A percentile compares a stretch with the other conserved stretches of the same genome.
These are phyloP conservation scores for Cherax quadricarinatus DNA, from an alignment of 1,140 invertebrate species.

Conservation along the genomic window DNA sequence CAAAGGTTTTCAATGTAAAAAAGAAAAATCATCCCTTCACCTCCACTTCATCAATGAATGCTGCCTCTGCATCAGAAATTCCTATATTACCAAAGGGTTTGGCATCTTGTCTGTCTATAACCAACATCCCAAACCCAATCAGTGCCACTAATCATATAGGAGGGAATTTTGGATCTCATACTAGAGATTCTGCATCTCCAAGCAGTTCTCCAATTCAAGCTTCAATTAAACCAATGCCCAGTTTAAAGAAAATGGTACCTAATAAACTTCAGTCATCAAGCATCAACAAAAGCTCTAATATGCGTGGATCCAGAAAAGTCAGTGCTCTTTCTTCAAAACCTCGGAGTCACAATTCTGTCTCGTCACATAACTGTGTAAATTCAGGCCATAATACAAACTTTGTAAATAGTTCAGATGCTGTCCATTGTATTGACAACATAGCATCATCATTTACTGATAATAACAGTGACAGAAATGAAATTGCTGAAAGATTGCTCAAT, in stretches of 20 bases:
- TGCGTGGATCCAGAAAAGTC: slow-evolving; percentile 8
- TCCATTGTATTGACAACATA: slow-evolving; percentile 13
- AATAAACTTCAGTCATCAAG: slow-evolving; percentile 37
- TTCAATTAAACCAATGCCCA: slow-evolving; percentile 65
- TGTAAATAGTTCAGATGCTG: slow-evolving; percentile 4
- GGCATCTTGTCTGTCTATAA: slow-evolving; percentile 63
- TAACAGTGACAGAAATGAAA: slow-evolving; percentile 33
- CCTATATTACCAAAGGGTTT: slow-evolving; percentile 65
- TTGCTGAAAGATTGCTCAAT: slow-evolving; percentile 32
- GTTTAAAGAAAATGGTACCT: slow-evolving; percentile 68
- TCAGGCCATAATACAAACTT: slow-evolving; percentile 11
- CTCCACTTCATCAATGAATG: not conserved
- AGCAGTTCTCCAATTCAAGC: slow-evolving; percentile 39
- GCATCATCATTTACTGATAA: slow-evolving; percentile 4
- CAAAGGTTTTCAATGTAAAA: slow-evolving; percentile 56
- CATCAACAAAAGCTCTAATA: slow-evolving; percentile 22
- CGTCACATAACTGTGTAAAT: not conserved
- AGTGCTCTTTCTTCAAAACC: slow-evolving; percentile 5
- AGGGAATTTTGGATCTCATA: slow-evolving; percentile 3
- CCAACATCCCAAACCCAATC: slow-evolving; percentile 66
- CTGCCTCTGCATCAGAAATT: slow-evolving; percentile 19
- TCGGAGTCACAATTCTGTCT: slow-evolving; percentile 16
- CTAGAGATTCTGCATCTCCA: slow-evolving; percentile 38
- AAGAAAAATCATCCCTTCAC: slow-evolving; percentile 39
- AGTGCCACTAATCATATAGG: slow-evolving; percentile 1